Evolutionary conservation across 1,140 invertebrate genomes (phyloP).

Genomic region (Cyclina sinensis): DNA sequence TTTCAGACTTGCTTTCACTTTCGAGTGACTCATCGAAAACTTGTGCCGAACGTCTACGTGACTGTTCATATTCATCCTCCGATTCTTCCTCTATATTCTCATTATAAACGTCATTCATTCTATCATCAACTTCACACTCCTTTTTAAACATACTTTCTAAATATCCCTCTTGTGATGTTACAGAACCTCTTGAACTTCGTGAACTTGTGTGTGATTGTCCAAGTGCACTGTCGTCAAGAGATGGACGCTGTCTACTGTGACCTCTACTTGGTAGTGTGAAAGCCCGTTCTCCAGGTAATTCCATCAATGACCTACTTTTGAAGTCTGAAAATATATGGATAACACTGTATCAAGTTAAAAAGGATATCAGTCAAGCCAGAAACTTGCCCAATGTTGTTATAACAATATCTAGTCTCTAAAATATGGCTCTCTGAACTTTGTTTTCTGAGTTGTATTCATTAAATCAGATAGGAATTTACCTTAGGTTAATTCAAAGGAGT

Average conservation of each 20-base stretch:
- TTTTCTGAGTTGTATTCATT: too few species aligned
- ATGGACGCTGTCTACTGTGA: constrained; percentile 35
- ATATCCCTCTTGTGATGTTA: constrained; percentile 64
- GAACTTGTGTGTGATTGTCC: constrained; percentile 1
- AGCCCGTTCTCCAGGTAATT: constrained; percentile 35
- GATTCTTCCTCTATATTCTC: constrained; percentile 56
- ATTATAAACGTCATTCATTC: constrained; percentile 55
- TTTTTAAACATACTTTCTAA: constrained; percentile 60
- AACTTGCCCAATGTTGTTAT: too few species aligned
- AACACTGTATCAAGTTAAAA: too few species aligned
- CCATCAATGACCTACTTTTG: constrained; percentile 64
- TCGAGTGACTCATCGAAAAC: neutral
- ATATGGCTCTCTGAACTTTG: too few species aligned
- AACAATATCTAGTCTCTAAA: too few species aligned
- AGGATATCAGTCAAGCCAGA: too few species aligned
- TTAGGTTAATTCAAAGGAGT: too few species aligned
- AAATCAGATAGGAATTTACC: too few species aligned
- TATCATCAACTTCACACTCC: constrained; percentile 62
- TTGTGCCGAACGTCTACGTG: neutral
- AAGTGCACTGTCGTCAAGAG: constrained; percentile 50
- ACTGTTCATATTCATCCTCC: constrained; percentile 20
- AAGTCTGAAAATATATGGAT: constrained; percentile 39
- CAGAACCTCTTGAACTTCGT: constrained; percentile 36
- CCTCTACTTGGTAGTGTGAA: constrained; percentile 42
- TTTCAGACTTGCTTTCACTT: constrained; percentile 17